phyloP scores from a whole-genome alignment of 53 echinoderm and acorn worm species.

The Apostichopus leukothele region DNA sequence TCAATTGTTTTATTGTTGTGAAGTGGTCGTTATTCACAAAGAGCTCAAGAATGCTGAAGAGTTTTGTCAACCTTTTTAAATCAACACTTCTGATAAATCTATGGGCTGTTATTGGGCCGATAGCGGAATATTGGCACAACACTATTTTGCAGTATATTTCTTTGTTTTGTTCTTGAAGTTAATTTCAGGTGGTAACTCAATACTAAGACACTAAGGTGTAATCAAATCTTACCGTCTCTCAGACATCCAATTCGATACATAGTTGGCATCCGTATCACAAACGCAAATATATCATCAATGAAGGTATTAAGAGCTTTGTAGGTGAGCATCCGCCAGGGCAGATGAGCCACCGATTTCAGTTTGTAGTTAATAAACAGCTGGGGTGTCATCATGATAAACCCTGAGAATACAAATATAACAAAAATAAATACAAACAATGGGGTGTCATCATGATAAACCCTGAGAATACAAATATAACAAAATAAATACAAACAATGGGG shows the following conservation, averaged over 20 bases:
- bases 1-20: too few relatives aligned
- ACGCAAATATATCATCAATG: constrained; percentile 99
- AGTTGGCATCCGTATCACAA: constrained; percentile 98
- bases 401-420: constrained; percentile 33
- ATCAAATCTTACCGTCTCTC: constrained; percentile 82
- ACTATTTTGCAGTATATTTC: too few relatives aligned
- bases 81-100: too few relatives aligned
- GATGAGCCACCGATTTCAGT: constrained; percentile 96
- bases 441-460: too few relatives aligned
- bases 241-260: constrained; percentile 97
- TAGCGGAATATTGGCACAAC: too few relatives aligned
- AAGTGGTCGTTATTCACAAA: too few relatives aligned
- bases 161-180: too few relatives aligned
- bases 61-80: too few relatives aligned
- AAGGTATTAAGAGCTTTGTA: constrained; percentile 99
- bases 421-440: neutral
- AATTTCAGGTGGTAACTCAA: too few relatives aligned
- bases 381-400: constrained; percentile 99
- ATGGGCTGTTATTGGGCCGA: too few relatives aligned
- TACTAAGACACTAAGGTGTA: neutral
- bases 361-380: constrained; percentile 99
- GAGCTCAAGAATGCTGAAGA: too few relatives aligned
- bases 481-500: constrained; percentile 84
- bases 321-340: constrained; percentile 98
- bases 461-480: neutral